phyloP scores from a whole-genome alignment of 2,113 vertebrate species.

The Anoura caudifer region DNA sequence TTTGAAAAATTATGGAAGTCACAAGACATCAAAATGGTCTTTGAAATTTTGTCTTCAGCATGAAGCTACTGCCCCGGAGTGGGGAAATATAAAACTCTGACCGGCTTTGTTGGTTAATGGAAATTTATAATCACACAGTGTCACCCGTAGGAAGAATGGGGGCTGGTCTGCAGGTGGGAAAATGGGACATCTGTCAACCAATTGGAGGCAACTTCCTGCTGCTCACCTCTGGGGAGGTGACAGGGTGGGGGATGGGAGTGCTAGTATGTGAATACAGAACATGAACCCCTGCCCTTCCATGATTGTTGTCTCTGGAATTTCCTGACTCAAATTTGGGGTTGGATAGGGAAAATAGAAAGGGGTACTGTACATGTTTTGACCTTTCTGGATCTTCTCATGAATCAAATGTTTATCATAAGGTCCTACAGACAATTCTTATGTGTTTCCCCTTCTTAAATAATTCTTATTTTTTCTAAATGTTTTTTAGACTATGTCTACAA shows the following conservation, averaged over 20 bases:
- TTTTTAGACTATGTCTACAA: not conserved
- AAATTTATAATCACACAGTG: not conserved
- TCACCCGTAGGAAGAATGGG: not conserved
- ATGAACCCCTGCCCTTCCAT: not conserved
- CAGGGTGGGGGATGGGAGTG: fast-evolving
- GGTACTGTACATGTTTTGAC: not conserved
- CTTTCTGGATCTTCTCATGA: not conserved
- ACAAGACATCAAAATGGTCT: conserved; percentile 12
- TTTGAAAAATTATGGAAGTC: conserved; percentile 11
- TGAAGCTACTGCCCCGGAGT: not conserved
- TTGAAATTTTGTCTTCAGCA: conserved; percentile 26
- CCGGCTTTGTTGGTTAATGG: conserved; percentile 26
- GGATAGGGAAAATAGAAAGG: not conserved
- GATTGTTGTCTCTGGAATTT: not conserved
- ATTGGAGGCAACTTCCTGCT: not conserved
- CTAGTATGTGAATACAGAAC: not conserved
- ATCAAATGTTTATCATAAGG: not conserved
- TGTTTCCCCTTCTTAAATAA: not conserved
- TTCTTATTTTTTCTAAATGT: not conserved
- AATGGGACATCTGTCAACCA: not conserved
- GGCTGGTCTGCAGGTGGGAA: not conserved
- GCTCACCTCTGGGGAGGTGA: not conserved
- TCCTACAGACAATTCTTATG: not conserved
- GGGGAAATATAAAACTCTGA: not conserved
- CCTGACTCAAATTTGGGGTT: not conserved